A percentile compares a stretch with the other conserved stretches of the same genome.
Conservation (phyloP, 2,113 vertebrate genomes). For the Hippopotamus amphibius region DNA sequence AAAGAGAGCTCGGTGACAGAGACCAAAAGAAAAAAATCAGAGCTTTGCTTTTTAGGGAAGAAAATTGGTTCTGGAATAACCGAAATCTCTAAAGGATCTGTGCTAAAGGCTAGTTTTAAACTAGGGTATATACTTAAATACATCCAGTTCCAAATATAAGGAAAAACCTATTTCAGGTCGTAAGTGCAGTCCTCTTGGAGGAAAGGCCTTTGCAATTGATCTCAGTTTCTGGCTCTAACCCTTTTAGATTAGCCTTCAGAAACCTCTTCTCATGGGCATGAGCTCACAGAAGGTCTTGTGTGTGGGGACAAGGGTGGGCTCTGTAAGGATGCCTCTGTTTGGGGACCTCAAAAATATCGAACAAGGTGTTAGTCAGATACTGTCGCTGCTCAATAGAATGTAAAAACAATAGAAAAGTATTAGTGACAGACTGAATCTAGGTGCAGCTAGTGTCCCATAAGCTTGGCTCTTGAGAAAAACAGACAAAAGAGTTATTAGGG, state of each 20-base stretch:
- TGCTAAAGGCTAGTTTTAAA: slow-evolving; percentile 39
- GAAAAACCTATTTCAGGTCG: neutral
- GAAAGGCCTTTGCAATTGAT: neutral
- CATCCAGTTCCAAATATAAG: neutral
- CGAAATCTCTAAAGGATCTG: slow-evolving; percentile 13
- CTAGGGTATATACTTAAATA: neutral
- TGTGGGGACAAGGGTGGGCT: neutral
- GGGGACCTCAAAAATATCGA: neutral
- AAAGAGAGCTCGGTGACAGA: neutral
- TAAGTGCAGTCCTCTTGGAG: neutral
- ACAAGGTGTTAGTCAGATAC: neutral
- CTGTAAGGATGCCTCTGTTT: neutral
- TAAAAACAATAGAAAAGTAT: neutral
- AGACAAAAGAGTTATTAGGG: neutral
- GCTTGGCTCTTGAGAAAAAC: neutral
- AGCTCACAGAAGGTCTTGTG: neutral
- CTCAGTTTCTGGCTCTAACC: neutral
- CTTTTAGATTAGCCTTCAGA: neutral
- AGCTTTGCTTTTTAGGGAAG: slow-evolving; percentile 12
- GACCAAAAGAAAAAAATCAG: neutral
- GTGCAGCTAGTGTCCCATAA: neutral
- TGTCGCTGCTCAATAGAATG: neutral
- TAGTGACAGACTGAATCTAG: neutral
- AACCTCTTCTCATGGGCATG: neutral
- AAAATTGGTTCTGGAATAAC: neutral